These are phyloP conservation scores for Lissocephala sabroskyi DNA, from an alignment of 2,888 invertebrate species.

Conservation along the genomic window DNA sequence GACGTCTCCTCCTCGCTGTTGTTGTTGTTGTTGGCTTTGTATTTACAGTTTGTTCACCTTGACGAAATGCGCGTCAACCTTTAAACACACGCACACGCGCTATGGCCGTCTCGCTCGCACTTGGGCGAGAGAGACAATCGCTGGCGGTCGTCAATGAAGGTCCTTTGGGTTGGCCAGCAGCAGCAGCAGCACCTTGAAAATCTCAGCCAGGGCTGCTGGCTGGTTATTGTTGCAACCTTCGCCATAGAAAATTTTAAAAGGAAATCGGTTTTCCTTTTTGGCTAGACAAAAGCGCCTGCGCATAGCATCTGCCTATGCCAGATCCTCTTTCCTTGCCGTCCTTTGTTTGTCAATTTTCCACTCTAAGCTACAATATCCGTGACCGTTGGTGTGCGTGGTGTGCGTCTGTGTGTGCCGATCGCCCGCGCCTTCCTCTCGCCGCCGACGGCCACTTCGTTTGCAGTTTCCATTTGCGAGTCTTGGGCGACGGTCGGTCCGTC, in stretches of 20 bases:
- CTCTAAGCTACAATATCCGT: constrained; percentile 43
- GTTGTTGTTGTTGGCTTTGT: constrained; percentile 23
- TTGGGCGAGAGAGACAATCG: constrained; percentile 12
- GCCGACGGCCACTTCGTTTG: too few species aligned
- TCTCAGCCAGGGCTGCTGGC: constrained; percentile 11
- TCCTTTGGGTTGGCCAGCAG: constrained; percentile 25
- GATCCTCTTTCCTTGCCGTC: constrained; percentile 30
- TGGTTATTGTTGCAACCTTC: constrained; percentile 12
- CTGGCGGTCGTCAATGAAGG: constrained; percentile 49
- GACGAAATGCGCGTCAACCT: constrained; percentile 54
- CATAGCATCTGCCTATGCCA: constrained; percentile 45
- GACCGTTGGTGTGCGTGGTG: constrained; percentile 23
- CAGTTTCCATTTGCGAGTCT: constrained; percentile 39
- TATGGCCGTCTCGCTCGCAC: not conserved
- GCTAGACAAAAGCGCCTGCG: too few species aligned
- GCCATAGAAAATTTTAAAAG: too few species aligned
- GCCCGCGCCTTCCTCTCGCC: too few species aligned
- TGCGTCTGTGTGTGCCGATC: constrained; percentile 24
- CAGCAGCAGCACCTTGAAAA: constrained; percentile 15
- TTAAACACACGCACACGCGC: constrained; percentile 21
- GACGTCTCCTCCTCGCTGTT: constrained; percentile 6
- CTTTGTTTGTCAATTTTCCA: constrained; percentile 56
- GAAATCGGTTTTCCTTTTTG: too few species aligned
- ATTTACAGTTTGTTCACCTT: constrained; percentile 61
- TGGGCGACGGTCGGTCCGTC: constrained; percentile 35